phyloP scores from a whole-genome alignment of 2,888 invertebrate genomes.

The Amphipoea oculea region DNA sequence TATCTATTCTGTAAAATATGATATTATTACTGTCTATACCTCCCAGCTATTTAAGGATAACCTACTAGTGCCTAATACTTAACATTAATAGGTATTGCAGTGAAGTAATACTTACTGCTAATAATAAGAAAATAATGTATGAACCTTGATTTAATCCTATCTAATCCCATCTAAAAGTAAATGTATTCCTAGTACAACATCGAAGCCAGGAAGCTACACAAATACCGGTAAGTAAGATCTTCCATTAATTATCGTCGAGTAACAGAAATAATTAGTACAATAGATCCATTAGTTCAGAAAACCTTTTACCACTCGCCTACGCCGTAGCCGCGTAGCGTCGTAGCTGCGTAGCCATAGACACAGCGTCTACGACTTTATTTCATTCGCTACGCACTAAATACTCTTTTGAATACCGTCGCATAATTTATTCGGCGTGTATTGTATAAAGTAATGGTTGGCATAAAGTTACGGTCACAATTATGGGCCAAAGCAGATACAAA shows the following conservation, averaged over 20 bases:
- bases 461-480: conserved; percentile 65
- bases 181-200: not conserved
- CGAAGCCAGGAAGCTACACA: conserved; percentile 16
- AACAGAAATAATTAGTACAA: conserved; percentile 50
- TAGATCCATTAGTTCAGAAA: conserved; percentile 50
- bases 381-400: conserved; percentile 62
- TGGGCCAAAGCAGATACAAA: conserved; percentile 72
- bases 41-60: too few relatives aligned
- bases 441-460: conserved; percentile 62
- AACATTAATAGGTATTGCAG: not conserved
- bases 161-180: not conserved
- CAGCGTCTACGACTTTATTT: conserved; percentile 60
- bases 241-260: conserved; percentile 41
- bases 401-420: conserved; percentile 50
- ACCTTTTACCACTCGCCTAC: conserved; percentile 36
- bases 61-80: not conserved
- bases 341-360: conserved; percentile 54
- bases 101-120: not conserved
- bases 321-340: conserved; percentile 57
- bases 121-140: not conserved
- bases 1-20: not conserved
- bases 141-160: not conserved
- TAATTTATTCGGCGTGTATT: conserved; percentile 65
- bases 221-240: conserved; percentile 33
- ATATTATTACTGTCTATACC: not conserved